Evolutionary conservation across 2,888 invertebrate species (phyloP).

Genomic region (Rosalia funebris): DNA sequence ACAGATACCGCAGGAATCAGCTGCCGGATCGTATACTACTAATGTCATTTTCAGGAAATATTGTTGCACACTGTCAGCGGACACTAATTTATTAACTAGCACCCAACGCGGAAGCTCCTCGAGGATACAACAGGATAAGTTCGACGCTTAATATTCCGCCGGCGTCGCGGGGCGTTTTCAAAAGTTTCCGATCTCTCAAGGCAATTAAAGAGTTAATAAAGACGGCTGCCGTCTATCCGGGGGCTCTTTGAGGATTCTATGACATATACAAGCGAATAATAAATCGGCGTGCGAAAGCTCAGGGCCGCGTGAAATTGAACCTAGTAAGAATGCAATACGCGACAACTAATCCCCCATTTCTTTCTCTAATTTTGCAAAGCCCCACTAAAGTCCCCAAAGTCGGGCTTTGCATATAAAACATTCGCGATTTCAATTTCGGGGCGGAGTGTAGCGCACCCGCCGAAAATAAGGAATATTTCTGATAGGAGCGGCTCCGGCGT

Average conservation of each 20-base stretch:
- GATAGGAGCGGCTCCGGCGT: slow-evolving; percentile 9
- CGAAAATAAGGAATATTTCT: slow-evolving; percentile 18
- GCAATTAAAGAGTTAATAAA: slow-evolving; percentile 34
- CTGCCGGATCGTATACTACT: too few relatives aligned
- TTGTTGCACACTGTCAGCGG: too few relatives aligned
- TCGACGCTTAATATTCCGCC: slow-evolving; percentile 18
- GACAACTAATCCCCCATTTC: slow-evolving; percentile 62
- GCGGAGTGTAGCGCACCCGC: slow-evolving; percentile 43
- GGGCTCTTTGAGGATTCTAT: slow-evolving; percentile 32
- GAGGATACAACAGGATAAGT: neutral
- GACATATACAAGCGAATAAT: slow-evolving; percentile 47
- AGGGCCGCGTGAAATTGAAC: slow-evolving; percentile 61
- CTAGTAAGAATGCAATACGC: slow-evolving; percentile 59
- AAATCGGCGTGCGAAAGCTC: slow-evolving; percentile 58
- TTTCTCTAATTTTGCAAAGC: slow-evolving; percentile 62
- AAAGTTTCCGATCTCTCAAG: slow-evolving; percentile 29
- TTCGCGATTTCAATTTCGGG: slow-evolving; percentile 58
- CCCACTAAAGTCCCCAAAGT: slow-evolving; percentile 57
- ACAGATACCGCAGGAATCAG: too few relatives aligned
- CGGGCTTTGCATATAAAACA: slow-evolving; percentile 62
- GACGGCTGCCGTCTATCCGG: slow-evolving; percentile 18
- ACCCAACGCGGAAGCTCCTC: too few relatives aligned
- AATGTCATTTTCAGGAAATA: too few relatives aligned
- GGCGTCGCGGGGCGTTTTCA: slow-evolving; percentile 31
- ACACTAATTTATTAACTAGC: too few relatives aligned